Conservation (phyloP, 1,140 invertebrate genomes). For the Muscidifurax raptorellus region DNA sequence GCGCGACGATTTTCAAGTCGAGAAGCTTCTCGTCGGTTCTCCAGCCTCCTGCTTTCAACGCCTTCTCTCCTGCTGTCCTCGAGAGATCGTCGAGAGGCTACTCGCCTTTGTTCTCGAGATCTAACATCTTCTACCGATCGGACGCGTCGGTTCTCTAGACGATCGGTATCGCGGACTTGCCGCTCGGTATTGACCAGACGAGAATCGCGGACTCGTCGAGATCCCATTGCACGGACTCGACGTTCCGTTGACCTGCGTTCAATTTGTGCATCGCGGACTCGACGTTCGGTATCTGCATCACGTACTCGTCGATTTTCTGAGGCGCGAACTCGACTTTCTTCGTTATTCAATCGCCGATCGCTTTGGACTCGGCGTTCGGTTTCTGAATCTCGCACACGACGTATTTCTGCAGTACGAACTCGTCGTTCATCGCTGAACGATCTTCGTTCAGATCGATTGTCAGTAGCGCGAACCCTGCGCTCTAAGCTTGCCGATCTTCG, state of each 20-base stretch:
- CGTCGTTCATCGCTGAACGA: background rate
- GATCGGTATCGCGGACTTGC: background rate
- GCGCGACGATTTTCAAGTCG: background rate
- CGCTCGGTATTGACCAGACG: slow-evolving; percentile 33
- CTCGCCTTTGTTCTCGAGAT: background rate
- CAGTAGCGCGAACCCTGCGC: background rate
- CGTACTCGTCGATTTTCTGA: slow-evolving; percentile 18
- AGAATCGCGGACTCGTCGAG: slow-evolving; percentile 36
- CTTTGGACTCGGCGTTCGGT: background rate
- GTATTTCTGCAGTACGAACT: background rate
- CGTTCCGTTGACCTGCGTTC: slow-evolving; percentile 18
- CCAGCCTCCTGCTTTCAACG: background rate
- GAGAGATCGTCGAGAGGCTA: background rate
- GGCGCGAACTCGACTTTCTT: background rate
- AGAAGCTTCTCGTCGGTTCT: slow-evolving; percentile 30
- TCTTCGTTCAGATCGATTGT: background rate
- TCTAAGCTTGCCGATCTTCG: background rate
- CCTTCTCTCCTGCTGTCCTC: background rate
- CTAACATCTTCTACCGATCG: background rate
- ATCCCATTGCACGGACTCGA: slow-evolving; percentile 17
- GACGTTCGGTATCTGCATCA: background rate
- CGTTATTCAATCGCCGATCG: background rate
- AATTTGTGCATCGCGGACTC: slow-evolving; percentile 22
- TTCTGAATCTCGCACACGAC: background rate
- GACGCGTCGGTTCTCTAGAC: slow-evolving; percentile 24